phyloP scores from a whole-genome alignment of 2,797 vertebrate genomes.

The Prunella strophiata region DNA sequence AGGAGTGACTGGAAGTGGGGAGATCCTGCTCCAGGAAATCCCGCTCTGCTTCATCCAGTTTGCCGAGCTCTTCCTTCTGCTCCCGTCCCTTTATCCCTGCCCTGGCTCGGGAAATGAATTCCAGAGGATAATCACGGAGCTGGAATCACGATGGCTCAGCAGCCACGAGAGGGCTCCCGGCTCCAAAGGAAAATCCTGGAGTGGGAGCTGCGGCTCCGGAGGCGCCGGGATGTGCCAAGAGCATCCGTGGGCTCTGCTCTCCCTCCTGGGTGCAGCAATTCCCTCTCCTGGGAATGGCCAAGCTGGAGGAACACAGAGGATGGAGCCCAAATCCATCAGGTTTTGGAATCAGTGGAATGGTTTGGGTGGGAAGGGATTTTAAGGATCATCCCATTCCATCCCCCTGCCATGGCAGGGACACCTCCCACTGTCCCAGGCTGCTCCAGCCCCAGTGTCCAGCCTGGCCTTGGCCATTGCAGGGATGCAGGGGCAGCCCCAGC shows the following conservation, averaged over 20 bases:
- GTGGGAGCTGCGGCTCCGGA: background rate
- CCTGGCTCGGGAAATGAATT: background rate
- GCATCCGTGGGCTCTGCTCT: background rate
- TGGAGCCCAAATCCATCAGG: background rate
- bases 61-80: background rate
- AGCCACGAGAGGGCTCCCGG: constrained; percentile 52
- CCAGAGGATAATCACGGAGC: background rate
- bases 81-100: background rate
- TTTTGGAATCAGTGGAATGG: background rate
- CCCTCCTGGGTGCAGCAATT: background rate
- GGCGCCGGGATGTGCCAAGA: fast-evolving
- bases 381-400: background rate
- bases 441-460: background rate
- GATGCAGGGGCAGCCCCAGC: background rate
- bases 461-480: background rate
- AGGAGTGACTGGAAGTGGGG: background rate
- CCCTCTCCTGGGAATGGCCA: background rate
- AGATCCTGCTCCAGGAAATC: background rate
- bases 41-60: fast-evolving
- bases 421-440: fast-evolving
- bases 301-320: background rate
- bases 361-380: background rate
- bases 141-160: background rate
- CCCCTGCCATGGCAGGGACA: background rate
- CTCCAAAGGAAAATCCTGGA: background rate